Percentiles rank a stretch among this genome's conserved stretches.
Conservation (phyloP, 2,113 vertebrate species). For the Coptodon bakossiorum region DNA sequence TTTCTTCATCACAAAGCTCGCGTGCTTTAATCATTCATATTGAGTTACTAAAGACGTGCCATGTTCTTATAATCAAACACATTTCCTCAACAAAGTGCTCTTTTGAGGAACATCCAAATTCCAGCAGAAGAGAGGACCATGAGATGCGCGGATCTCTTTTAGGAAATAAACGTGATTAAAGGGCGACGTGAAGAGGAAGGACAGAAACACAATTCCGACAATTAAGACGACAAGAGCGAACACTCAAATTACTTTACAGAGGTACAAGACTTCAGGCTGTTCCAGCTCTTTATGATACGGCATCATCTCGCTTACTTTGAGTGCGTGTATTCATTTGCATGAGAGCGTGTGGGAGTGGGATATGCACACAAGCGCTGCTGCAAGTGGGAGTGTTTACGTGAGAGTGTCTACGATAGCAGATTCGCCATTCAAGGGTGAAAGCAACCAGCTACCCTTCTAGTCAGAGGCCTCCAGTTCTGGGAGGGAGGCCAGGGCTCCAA, state of each 20-base stretch:
- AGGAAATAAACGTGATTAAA: constrained; percentile 61
- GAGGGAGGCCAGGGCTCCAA: constrained; percentile 62
- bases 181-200: constrained; percentile 36
- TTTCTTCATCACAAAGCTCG: constrained; percentile 44
- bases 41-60: constrained; percentile 47
- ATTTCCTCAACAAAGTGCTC: constrained; percentile 48
- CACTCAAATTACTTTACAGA: constrained; percentile 49
- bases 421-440: constrained; percentile 48
- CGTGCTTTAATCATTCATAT: constrained; percentile 53
- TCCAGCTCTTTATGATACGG: constrained; percentile 12
- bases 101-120: constrained; percentile 54
- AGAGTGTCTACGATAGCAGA: constrained; percentile 13
- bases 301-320: constrained; percentile 2
- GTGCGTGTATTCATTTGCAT: constrained; percentile 28
- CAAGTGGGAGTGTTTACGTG: constrained; percentile 1
- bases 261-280: constrained; percentile 30
- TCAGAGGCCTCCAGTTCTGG: constrained; percentile 53
- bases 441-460: constrained; percentile 34
- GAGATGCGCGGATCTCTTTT: constrained; percentile 33
- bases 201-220: constrained; percentile 53
- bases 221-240: constrained; percentile 47
- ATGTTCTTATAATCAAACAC: constrained; percentile 55
- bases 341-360: constrained; percentile 22
- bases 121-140: constrained; percentile 10
- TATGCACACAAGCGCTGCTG: neutral